Evolutionary conservation across 2,113 vertebrate species (phyloP).

Genomic region (Alligator mississippiensis): DNA sequence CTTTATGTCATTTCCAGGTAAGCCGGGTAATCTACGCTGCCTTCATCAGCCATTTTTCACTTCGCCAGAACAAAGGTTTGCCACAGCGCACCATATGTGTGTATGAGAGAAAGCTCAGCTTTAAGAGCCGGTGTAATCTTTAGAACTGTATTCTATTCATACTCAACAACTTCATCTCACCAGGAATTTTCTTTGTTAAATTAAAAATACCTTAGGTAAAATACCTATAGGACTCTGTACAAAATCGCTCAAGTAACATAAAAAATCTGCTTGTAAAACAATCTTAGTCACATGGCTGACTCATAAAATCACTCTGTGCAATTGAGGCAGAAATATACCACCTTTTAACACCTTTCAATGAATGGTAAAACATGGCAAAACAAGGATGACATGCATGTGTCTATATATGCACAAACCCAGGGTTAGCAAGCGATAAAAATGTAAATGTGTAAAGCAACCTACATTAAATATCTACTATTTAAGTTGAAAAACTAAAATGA

Average conservation of each 20-base stretch:
- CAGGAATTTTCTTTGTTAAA: slow-evolving; percentile 4
- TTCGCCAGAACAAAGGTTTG: slow-evolving; percentile 1
- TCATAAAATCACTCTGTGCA: slow-evolving; percentile 1
- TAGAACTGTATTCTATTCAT: slow-evolving; percentile 56
- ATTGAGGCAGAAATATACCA: neutral
- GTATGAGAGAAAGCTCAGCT: slow-evolving; percentile 21
- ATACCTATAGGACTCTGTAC: neutral
- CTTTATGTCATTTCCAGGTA: slow-evolving; percentile 63
- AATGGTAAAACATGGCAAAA: neutral
- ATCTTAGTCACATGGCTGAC: neutral
- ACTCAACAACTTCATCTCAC: slow-evolving; percentile 37
- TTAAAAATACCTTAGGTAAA: slow-evolving; percentile 63
- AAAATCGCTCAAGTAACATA: slow-evolving; percentile 26
- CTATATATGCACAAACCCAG: neutral
- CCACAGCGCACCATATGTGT: neutral
- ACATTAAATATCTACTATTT: neutral
- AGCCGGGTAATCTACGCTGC: slow-evolving; percentile 44
- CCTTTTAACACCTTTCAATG: neutral
- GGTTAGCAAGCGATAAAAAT: neutral
- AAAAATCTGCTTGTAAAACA: slow-evolving; percentile 35
- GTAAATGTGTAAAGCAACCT: slow-evolving; percentile 17
- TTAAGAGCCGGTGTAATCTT: slow-evolving; percentile 43
- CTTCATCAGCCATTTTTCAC: slow-evolving; percentile 44
- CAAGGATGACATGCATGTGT: neutral
- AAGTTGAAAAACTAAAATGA: slow-evolving; percentile 11